A percentile compares a stretch with the other conserved stretches of the same genome.
Evolutionary conservation across 1,140 invertebrate species (phyloP).

Genomic region (Oryzaephilus surinamensis): DNA sequence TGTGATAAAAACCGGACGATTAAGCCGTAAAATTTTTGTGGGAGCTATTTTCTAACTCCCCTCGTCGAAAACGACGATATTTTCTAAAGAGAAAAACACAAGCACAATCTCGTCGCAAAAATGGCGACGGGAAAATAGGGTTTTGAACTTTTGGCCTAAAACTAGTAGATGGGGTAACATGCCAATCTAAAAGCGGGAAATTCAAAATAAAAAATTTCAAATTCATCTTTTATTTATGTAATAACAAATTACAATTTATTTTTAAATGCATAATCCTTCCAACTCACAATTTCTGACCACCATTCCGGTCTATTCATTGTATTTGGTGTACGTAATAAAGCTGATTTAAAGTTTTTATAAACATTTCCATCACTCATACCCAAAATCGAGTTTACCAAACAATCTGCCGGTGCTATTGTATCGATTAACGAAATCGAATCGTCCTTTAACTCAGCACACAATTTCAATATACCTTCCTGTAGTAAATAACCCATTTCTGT

Average conservation of each 20-base stretch:
- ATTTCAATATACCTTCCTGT: constrained; percentile 50
- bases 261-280: no score
- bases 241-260: constrained; percentile 6
- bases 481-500: constrained; percentile 43
- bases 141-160: constrained; percentile 3
- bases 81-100: constrained; percentile 35
- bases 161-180: constrained; percentile 1
- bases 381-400: constrained; percentile 74
- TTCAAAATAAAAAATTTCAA: constrained; percentile 7
- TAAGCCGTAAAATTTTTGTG: constrained; percentile 22
- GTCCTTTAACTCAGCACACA: constrained; percentile 61
- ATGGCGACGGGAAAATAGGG: constrained; percentile 49
- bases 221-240: constrained; percentile 8
- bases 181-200: background rate
- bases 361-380: constrained; percentile 75
- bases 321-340: constrained; percentile 57
- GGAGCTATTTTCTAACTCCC: constrained; percentile 39
- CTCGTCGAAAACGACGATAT: constrained; percentile 53
- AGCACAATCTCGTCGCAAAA: constrained; percentile 46
- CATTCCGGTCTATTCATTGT: constrained; percentile 63
- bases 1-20: constrained; percentile 36
- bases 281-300: constrained; percentile 67
- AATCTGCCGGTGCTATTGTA: constrained; percentile 79
- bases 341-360: constrained; percentile 72
- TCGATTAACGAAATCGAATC: constrained; percentile 73